Evolutionary conservation across 2,113 vertebrate species (phyloP).

Genomic region (Rhipidura dahli): DNA sequence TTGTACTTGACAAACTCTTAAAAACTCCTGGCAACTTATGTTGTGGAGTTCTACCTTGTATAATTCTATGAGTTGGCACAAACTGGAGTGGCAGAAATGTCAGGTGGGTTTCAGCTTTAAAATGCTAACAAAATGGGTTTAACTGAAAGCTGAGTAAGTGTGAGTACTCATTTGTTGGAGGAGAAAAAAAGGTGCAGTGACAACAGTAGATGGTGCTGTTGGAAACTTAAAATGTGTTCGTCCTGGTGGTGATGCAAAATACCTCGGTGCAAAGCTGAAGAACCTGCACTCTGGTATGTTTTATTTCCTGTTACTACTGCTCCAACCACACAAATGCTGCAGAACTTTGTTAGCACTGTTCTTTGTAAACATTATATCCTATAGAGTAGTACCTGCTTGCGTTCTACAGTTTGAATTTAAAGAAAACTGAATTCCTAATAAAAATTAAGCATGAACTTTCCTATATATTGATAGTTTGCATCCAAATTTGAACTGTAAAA

Average conservation of each 20-base stretch:
- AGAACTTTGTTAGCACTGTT: not conserved
- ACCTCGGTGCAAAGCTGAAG: not conserved
- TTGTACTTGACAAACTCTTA: not conserved
- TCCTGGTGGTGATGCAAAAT: not conserved
- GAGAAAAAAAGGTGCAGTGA: not conserved
- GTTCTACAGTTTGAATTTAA: not conserved
- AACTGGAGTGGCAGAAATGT: not conserved
- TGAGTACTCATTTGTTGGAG: not conserved
- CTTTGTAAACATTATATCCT: not conserved
- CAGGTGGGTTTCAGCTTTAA: not conserved
- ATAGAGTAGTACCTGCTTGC: not conserved
- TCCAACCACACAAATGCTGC: not conserved
- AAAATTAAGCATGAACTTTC: not conserved
- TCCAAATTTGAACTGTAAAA: not conserved
- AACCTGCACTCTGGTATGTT: not conserved
- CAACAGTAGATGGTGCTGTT: slow-evolving; percentile 61
- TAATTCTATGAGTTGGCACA: not conserved
- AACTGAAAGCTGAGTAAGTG: not conserved
- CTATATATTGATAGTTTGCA: not conserved
- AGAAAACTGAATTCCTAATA: not conserved
- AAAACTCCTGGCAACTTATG: not conserved
- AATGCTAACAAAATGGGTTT: not conserved
- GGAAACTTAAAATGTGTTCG: not conserved
- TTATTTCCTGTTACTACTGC: not conserved
- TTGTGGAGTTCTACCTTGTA: not conserved